Evolutionary conservation across 2,797 vertebrate species (phyloP).

Genomic region (Hyperoplus immaculatus): DNA sequence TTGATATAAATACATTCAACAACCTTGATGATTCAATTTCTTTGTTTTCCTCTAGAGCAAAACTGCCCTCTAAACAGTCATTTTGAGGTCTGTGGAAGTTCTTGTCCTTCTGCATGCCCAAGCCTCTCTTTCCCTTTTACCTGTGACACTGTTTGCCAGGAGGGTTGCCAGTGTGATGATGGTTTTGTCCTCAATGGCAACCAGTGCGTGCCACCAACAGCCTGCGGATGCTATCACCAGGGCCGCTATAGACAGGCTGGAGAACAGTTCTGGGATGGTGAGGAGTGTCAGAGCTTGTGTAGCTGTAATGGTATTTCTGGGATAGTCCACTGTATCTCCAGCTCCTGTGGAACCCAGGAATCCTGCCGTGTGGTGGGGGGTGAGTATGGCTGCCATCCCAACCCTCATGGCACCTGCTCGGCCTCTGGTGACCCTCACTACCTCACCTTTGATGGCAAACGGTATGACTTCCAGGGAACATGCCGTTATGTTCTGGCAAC

Average conservation of each 20-base stretch:
- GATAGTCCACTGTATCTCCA: slow-evolving; percentile 53
- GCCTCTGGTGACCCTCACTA: slow-evolving; percentile 84
- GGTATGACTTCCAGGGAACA: slow-evolving; percentile 81
- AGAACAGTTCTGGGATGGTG: slow-evolving; percentile 73
- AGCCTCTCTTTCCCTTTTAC: slow-evolving; percentile 78
- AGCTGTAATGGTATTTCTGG: slow-evolving; percentile 70
- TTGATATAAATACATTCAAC: not conserved
- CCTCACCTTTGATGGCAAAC: slow-evolving; percentile 70
- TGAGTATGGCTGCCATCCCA: slow-evolving; percentile 70
- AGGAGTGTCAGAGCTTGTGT: slow-evolving; percentile 70
- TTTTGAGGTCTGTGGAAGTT: slow-evolving; percentile 72
- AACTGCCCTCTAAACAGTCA: slow-evolving; percentile 78
- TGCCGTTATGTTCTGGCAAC: slow-evolving; percentile 71
- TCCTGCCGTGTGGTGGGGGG: slow-evolving; percentile 65
- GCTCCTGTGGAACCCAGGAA: slow-evolving; percentile 65
- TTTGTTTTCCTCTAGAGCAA: slow-evolving; percentile 53
- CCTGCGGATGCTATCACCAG: slow-evolving; percentile 76
- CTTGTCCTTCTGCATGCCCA: slow-evolving; percentile 78
- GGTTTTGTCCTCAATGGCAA: slow-evolving; percentile 75
- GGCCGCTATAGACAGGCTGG: slow-evolving; percentile 65
- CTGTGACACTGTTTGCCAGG: slow-evolving; percentile 74
- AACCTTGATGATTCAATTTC: not conserved
- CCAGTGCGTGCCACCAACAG: slow-evolving; percentile 72
- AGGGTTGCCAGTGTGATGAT: slow-evolving; percentile 80
- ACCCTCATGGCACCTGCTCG: slow-evolving; percentile 65